Percentiles rank a stretch among this genome's conserved stretches.
Conservation (phyloP, 1,140 invertebrate species). For the Littorina saxatilis region DNA sequence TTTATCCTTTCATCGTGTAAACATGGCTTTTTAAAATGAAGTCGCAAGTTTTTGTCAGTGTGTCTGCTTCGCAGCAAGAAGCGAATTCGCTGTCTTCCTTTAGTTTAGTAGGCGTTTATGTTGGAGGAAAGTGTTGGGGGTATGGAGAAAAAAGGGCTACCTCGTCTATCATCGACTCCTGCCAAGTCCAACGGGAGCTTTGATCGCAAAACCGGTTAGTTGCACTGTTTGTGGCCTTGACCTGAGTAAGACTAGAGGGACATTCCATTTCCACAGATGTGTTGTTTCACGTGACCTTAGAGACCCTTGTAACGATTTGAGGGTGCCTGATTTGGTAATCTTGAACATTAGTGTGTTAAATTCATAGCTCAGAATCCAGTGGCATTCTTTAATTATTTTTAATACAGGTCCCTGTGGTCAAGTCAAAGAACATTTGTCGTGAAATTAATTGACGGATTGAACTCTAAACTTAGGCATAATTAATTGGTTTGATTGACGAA, state of each 20-base stretch:
- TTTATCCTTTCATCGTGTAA: constrained; percentile 32
- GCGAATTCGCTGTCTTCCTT: constrained; percentile 14
- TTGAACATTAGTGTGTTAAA: too few relatives aligned
- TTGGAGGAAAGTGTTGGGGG: constrained; percentile 74
- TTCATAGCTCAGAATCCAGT: too few relatives aligned
- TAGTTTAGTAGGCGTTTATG: constrained; percentile 66
- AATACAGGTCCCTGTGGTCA: too few relatives aligned
- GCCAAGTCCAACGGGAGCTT: constrained; percentile 81
- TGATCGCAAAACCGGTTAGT: constrained; percentile 84
- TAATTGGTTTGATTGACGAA: too few relatives aligned
- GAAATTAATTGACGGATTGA: too few relatives aligned
- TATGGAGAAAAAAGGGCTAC: constrained; percentile 85
- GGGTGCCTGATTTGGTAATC: too few relatives aligned
- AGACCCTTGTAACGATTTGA: too few relatives aligned
- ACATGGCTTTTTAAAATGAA: constrained; percentile 45
- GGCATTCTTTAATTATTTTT: too few relatives aligned
- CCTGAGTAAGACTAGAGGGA: too few relatives aligned
- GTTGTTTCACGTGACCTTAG: constrained; percentile 3
- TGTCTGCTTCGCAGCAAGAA: constrained; percentile 51
- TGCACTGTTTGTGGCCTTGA: neutral
- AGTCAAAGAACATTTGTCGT: too few relatives aligned
- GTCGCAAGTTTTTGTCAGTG: constrained; percentile 7
- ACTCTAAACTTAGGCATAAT: too few relatives aligned
- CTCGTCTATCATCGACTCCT: constrained; percentile 80
- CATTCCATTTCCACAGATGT: too few relatives aligned